Conservation (phyloP, 2,888 invertebrate genomes). For the Leptinotarsa juncta region DNA sequence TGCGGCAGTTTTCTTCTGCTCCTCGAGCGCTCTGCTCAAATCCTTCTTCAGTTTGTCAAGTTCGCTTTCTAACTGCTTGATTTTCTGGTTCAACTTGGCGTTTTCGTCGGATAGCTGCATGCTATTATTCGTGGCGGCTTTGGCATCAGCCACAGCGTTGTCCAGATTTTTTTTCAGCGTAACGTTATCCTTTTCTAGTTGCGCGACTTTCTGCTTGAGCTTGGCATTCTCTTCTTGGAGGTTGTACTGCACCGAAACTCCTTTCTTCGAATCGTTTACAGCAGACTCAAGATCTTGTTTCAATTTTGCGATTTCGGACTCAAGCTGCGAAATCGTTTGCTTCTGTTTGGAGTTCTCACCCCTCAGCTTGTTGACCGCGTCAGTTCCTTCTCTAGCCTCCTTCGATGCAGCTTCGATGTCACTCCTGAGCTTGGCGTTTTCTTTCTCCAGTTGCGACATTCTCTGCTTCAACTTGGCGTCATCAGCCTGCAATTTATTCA, state of each 20-base stretch:
- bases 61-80: slow-evolving; percentile 42
- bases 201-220: slow-evolving; percentile 37
- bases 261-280: slow-evolving; percentile 40
- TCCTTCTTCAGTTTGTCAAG: slow-evolving; percentile 43
- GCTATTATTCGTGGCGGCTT: slow-evolving; percentile 26
- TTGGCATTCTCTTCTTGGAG: slow-evolving; percentile 35
- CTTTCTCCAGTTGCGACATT: slow-evolving; percentile 49
- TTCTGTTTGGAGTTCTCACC: slow-evolving; percentile 48
- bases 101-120: slow-evolving; percentile 34
- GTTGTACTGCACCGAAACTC: slow-evolving; percentile 22
- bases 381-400: slow-evolving; percentile 34
- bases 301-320: slow-evolving; percentile 44
- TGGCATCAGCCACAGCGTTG: slow-evolving; percentile 31
- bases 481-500: slow-evolving; percentile 44
- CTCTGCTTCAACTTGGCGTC: slow-evolving; percentile 49
- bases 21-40: slow-evolving; percentile 26
- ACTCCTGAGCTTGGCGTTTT: slow-evolving; percentile 41
- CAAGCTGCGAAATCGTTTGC: slow-evolving; percentile 42
- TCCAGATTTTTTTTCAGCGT: slow-evolving; percentile 41
- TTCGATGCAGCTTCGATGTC: slow-evolving; percentile 42
- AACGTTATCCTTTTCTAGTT: slow-evolving; percentile 40
- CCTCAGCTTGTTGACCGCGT: slow-evolving; percentile 36
- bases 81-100: slow-evolving; percentile 36
- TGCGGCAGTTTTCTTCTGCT: slow-evolving; percentile 22
- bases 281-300: slow-evolving; percentile 41